phyloP scores from a whole-genome alignment of 2,888 invertebrate species.

The Deilephila porcellus region DNA sequence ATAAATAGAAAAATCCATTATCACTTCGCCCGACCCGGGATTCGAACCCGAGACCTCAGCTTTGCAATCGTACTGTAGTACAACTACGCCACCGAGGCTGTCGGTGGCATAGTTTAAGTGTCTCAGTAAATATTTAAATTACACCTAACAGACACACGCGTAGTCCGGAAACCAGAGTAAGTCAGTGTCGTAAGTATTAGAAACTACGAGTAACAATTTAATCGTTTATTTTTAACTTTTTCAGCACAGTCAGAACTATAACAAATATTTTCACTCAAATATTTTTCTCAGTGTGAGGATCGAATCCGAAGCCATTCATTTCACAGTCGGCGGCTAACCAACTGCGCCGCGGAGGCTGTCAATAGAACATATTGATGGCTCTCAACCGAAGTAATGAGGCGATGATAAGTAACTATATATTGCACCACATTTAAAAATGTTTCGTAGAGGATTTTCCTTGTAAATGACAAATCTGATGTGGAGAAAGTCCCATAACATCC shows the following conservation, averaged over 20 bases:
- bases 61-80: no score
- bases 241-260: not conserved
- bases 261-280: no score
- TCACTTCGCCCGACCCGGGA: no score
- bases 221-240: not conserved
- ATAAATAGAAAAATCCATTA: no score
- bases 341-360: not conserved
- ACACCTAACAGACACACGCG: not conserved
- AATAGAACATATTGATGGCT: not conserved
- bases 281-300: no score
- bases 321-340: no score
- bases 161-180: not conserved
- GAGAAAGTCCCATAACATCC: not conserved
- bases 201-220: not conserved
- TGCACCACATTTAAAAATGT: not conserved
- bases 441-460: not conserved
- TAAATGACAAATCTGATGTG: not conserved
- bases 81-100: no score
- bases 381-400: not conserved
- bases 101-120: no score
- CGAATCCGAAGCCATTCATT: no score
- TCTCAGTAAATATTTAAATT: no score
- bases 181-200: not conserved
- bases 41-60: no score
- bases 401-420: not conserved